Conservation (phyloP, 2,797 vertebrate species). For the Gobio occitaniae region DNA sequence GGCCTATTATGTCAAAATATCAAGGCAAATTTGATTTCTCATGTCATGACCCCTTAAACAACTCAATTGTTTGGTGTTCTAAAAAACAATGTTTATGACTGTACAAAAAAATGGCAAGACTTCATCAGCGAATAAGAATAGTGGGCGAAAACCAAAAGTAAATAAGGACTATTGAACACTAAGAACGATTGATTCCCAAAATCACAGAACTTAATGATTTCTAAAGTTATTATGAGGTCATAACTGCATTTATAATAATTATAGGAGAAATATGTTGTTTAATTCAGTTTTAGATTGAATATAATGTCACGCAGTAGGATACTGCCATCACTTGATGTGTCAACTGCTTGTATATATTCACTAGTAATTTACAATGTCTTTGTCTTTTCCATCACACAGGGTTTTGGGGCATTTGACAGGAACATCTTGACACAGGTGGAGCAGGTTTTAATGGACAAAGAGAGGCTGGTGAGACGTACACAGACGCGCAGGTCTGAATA, state of each 20-base stretch:
- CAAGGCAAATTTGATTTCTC: neutral
- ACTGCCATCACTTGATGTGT: neutral
- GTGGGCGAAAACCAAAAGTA: neutral
- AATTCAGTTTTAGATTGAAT: neutral
- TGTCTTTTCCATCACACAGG: conserved; percentile 36
- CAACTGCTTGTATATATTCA: neutral
- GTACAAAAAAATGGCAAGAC: neutral
- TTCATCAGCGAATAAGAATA: neutral
- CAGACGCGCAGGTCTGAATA: conserved; percentile 89
- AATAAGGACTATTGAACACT: neutral
- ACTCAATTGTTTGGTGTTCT: neutral
- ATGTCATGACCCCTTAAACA: neutral
- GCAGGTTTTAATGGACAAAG: conserved; percentile 92
- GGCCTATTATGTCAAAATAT: neutral
- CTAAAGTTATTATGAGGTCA: neutral
- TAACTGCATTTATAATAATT: neutral
- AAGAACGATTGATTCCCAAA: neutral
- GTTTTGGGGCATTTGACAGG: conserved; percentile 64
- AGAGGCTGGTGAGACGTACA: conserved; percentile 87
- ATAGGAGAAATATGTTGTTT: neutral
- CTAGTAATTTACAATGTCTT: neutral
- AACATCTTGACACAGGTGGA: conserved; percentile 93
- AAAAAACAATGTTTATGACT: too few species aligned
- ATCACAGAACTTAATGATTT: neutral
- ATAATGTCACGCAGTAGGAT: too few species aligned